phyloP scores from a whole-genome alignment of 2,888 invertebrate species.

The Melangyna quadrimaculata region DNA sequence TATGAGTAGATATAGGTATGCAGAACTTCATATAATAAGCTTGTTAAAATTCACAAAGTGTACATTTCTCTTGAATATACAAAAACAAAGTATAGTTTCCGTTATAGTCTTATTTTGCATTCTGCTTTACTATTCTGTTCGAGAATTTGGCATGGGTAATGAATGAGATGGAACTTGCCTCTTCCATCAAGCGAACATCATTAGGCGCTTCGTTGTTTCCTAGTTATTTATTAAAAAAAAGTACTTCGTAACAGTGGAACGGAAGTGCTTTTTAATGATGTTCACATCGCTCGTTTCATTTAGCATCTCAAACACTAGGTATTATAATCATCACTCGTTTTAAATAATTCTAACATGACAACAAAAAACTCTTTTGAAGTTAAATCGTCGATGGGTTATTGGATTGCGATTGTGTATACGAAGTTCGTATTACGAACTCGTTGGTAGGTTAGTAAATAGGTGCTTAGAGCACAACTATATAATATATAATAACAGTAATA shows the following conservation, averaged over 20 bases:
- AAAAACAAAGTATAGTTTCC: conserved; percentile 48
- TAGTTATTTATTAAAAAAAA: conserved; percentile 70
- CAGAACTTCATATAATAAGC: conserved; percentile 41
- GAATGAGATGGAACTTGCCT: conserved; percentile 49
- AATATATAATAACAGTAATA: too few relatives aligned
- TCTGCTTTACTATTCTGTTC: conserved; percentile 61
- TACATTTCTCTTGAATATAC: conserved; percentile 44
- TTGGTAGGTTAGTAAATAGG: too few relatives aligned
- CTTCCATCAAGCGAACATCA: conserved; percentile 65
- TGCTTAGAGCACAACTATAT: too few relatives aligned
- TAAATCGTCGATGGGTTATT: not conserved
- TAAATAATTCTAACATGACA: conserved; percentile 32
- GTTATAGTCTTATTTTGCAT: conserved; percentile 33
- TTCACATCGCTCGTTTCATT: conserved; percentile 36
- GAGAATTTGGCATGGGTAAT: conserved; percentile 68
- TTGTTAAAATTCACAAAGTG: conserved; percentile 71
- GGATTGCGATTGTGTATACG: not conserved
- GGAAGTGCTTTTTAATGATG: conserved; percentile 68
- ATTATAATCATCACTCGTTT: conserved; percentile 19
- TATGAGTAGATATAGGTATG: not conserved
- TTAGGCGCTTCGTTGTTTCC: conserved; percentile 60
- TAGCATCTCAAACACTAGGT: conserved; percentile 30
- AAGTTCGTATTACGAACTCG: too few relatives aligned
- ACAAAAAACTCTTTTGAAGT: not conserved
- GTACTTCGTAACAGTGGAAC: conserved; percentile 51